Conservation (phyloP, 2,888 invertebrate species). For the Keiferia lycopersicella region DNA sequence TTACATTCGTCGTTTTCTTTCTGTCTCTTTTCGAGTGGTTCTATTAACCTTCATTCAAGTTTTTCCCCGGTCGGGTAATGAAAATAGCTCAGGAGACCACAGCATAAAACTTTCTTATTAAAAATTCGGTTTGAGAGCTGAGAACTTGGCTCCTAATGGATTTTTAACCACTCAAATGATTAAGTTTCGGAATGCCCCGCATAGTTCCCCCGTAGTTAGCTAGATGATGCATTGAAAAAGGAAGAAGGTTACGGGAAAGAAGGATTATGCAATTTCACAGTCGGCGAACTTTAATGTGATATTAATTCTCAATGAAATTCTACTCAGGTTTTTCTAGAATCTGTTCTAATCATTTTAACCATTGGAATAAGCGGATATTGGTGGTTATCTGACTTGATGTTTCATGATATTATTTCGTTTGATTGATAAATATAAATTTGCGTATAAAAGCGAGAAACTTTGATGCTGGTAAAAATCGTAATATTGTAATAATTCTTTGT, state of each 20-base stretch:
- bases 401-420: no score
- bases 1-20: no score
- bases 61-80: slow-evolving; percentile 35
- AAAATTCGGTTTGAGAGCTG: slow-evolving; percentile 65
- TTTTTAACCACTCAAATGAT: slow-evolving; percentile 63
- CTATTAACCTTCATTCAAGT: no score
- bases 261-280: not conserved
- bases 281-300: not conserved
- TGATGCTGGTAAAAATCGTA: no score
- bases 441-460: no score
- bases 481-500: no score
- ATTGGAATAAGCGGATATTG: not conserved
- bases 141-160: slow-evolving; percentile 53
- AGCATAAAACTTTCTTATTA: slow-evolving; percentile 62
- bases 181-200: slow-evolving; percentile 51
- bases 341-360: not conserved
- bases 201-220: slow-evolving; percentile 36
- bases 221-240: slow-evolving; percentile 26
- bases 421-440: no score
- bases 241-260: not conserved
- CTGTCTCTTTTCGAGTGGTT: no score
- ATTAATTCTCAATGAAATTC: not conserved
- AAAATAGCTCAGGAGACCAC: slow-evolving; percentile 42
- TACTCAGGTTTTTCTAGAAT: no score
- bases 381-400: no score